Percentiles rank a stretch among this genome's conserved stretches.
These are phyloP conservation scores for Ascaphus truei DNA, from an alignment of 2,113 vertebrate species.

Conservation along the genomic window DNA sequence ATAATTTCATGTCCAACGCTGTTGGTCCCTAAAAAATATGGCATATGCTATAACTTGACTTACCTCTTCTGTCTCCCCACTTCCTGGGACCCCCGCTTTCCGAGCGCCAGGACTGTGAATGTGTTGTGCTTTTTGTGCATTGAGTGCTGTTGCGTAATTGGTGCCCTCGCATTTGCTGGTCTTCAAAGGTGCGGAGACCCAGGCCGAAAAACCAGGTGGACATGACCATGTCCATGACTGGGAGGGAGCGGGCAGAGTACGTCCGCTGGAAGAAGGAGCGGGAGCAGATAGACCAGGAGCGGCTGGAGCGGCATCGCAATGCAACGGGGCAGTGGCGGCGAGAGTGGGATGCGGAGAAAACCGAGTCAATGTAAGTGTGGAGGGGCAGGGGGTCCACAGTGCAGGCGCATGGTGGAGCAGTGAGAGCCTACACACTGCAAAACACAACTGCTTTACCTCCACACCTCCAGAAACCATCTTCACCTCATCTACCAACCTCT, in stretches of 20 bases:
- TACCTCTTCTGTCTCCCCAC: too few relatives aligned
- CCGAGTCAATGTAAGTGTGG: slow-evolving; percentile 70
- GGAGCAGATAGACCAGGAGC: slow-evolving; percentile 84
- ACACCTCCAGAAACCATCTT: too few relatives aligned
- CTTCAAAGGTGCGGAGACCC: background rate
- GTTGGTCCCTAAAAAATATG: too few relatives aligned
- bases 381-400: fast-evolving
- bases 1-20: too few relatives aligned
- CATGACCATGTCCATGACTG: slow-evolving; percentile 92
- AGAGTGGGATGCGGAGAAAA: slow-evolving; percentile 91
- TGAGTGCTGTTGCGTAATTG: too few relatives aligned
- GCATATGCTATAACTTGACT: too few relatives aligned
- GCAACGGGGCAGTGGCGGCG: slow-evolving; percentile 85
- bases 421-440: too few relatives aligned
- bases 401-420: background rate
- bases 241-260: slow-evolving; percentile 84
- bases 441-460: fast-evolving
- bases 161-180: background rate
- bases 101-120: too few relatives aligned
- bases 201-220: slow-evolving; percentile 48
- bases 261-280: slow-evolving; percentile 90
- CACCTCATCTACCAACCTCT: background rate
- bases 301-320: slow-evolving; percentile 82
- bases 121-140: too few relatives aligned
- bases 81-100: too few relatives aligned